Percentiles rank a stretch among this genome's conserved stretches.
Conservation (phyloP, 2,888 invertebrate genomes). For the Mythimna lalbum region DNA sequence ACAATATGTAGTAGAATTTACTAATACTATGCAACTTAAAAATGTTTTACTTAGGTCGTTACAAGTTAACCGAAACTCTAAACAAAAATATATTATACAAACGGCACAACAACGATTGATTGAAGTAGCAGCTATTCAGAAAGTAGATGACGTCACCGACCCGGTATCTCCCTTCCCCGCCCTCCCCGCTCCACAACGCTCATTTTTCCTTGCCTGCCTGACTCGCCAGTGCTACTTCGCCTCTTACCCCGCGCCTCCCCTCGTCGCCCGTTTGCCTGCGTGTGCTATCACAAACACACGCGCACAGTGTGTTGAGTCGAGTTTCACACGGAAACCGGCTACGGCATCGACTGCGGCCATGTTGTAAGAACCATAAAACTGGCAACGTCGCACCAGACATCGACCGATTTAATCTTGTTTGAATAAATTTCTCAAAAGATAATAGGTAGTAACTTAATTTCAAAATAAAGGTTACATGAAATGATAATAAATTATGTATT, state of each 20-base stretch:
- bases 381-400: constrained; percentile 90
- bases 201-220: constrained; percentile 68
- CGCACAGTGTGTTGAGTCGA: constrained; percentile 82
- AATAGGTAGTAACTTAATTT: constrained; percentile 16
- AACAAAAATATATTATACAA: constrained; percentile 32
- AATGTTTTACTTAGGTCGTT: constrained; percentile 5
- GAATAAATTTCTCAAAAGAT: constrained; percentile 72
- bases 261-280: constrained; percentile 59
- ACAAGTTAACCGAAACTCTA: constrained; percentile 4
- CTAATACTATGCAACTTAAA: constrained; percentile 15
- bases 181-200: constrained; percentile 71
- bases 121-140: constrained; percentile 79
- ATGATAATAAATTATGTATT: neutral
- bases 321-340: constrained; percentile 90
- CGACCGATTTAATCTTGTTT: constrained; percentile 88
- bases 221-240: constrained; percentile 63
- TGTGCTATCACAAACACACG: constrained; percentile 82
- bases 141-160: constrained; percentile 87
- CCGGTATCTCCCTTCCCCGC: constrained; percentile 81
- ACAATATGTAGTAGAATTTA: neutral
- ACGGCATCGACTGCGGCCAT: constrained; percentile 86
- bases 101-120: constrained; percentile 56
- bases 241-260: constrained; percentile 60
- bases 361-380: constrained; percentile 87
- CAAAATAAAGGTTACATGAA: constrained; percentile 20